Percentiles rank a stretch among this genome's conserved stretches.
These are phyloP conservation scores for Coracias cyanogaster DNA, from an alignment of 2,797 vertebrate species.

Conservation along the genomic window DNA sequence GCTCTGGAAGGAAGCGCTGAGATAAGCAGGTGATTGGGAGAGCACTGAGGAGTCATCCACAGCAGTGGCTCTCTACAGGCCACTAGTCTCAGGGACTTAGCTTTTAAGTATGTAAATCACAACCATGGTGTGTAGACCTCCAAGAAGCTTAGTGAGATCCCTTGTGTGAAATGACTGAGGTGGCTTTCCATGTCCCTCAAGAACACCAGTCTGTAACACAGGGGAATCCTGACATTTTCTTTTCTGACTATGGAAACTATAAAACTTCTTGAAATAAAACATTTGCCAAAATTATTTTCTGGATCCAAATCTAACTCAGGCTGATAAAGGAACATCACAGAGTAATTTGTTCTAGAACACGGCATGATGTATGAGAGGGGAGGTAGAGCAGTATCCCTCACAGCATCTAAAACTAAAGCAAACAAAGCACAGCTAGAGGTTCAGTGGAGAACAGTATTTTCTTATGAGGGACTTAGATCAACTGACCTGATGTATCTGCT, in stretches of 20 bases:
- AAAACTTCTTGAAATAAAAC: not conserved
- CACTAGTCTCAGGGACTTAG: not conserved
- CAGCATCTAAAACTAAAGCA: not conserved
- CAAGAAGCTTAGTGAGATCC: not conserved
- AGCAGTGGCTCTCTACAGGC: not conserved
- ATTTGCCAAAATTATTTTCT: not conserved
- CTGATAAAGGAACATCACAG: not conserved
- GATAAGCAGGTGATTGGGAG: not conserved
- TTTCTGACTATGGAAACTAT: not conserved
- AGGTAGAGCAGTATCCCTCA: not conserved
- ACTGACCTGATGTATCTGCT: not conserved
- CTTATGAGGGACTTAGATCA: not conserved
- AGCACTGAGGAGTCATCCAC: not conserved
- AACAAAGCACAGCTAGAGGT: not conserved
- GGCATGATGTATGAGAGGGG: not conserved
- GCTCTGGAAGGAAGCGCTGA: not conserved
- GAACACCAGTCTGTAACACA: not conserved
- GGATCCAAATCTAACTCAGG: not conserved
- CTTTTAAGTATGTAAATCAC: not conserved
- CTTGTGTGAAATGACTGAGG: not conserved
- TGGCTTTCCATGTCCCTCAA: not conserved
- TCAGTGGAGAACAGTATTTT: not conserved
- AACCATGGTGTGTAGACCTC: rapidly evolving
- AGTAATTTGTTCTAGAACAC: not conserved
- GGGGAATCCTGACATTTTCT: not conserved